Percentiles rank a stretch among this genome's conserved stretches.
Evolutionary conservation across 2,888 invertebrate genomes (phyloP).

Genomic region (Lysandra bellargus): DNA sequence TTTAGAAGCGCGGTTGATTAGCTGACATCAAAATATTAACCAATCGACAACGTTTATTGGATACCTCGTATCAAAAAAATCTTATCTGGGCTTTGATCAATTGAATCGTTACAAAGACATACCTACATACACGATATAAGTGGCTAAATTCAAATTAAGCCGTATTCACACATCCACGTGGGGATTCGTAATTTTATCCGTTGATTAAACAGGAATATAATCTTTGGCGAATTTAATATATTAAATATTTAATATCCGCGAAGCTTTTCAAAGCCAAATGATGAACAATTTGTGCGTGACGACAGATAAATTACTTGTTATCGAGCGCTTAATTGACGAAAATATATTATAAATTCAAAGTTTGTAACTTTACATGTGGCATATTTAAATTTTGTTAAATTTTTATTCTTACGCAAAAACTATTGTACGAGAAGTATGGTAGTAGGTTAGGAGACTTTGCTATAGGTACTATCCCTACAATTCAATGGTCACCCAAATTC

Average conservation of each 20-base stretch:
- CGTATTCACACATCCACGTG: conserved; percentile 2
- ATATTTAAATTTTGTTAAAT: no score
- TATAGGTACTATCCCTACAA: no score
- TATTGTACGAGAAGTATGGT: neutral
- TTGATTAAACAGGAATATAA: conserved; percentile 25
- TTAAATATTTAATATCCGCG: conserved; percentile 21
- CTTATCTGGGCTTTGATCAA: neutral
- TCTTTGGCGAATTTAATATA: conserved; percentile 5
- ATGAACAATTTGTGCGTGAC: conserved; percentile 28
- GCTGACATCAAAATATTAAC: no score
- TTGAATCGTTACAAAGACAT: neutral
- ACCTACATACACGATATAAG: neutral
- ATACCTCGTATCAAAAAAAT: neutral
- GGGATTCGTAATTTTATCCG: conserved; percentile 22
- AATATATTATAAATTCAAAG: neutral
- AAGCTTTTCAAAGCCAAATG: conserved; percentile 15
- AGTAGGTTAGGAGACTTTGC: no score
- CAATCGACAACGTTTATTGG: no score
- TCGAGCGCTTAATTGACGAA: neutral
- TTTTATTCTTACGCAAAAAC: neutral
- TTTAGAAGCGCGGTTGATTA: no score
- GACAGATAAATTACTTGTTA: conserved; percentile 7
- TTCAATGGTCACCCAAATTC: no score
- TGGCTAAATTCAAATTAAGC: neutral
- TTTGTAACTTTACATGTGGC: neutral